Evolutionary conservation across 2,888 invertebrate genomes (phyloP).

Genomic region (Argyra leucocephala): DNA sequence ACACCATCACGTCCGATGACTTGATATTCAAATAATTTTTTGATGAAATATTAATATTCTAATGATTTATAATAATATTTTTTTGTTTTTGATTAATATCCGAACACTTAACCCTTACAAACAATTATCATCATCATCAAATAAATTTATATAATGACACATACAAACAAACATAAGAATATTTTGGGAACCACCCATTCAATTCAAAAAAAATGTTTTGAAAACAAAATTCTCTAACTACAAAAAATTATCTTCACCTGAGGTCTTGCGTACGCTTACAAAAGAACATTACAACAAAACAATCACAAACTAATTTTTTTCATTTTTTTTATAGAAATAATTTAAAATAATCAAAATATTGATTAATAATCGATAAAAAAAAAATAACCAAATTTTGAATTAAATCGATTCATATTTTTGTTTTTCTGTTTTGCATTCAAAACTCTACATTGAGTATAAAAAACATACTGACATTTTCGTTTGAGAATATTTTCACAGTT

Average conservation of each 20-base stretch:
- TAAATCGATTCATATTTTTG: background rate
- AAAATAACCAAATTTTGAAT: background rate
- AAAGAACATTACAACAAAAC: conserved; percentile 2
- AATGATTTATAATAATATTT: too few relatives aligned
- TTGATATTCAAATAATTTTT: too few relatives aligned
- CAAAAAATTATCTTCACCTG: background rate
- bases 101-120: too few relatives aligned
- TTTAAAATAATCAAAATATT: background rate
- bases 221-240: too few relatives aligned
- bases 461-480: too few relatives aligned
- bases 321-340: background rate
- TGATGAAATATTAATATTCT: too few relatives aligned
- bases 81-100: too few relatives aligned
- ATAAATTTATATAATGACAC: too few relatives aligned
- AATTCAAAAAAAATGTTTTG: background rate
- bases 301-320: background rate
- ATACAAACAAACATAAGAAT: too few relatives aligned
- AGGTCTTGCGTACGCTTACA: background rate
- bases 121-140: too few relatives aligned
- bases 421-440: background rate
- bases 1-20: too few relatives aligned
- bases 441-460: background rate
- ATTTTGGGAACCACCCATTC: background rate
- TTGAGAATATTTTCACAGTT: background rate
- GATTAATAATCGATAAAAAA: background rate